Conservation (phyloP, 1,140 invertebrate genomes). For the Diabrotica undecimpunctata region DNA sequence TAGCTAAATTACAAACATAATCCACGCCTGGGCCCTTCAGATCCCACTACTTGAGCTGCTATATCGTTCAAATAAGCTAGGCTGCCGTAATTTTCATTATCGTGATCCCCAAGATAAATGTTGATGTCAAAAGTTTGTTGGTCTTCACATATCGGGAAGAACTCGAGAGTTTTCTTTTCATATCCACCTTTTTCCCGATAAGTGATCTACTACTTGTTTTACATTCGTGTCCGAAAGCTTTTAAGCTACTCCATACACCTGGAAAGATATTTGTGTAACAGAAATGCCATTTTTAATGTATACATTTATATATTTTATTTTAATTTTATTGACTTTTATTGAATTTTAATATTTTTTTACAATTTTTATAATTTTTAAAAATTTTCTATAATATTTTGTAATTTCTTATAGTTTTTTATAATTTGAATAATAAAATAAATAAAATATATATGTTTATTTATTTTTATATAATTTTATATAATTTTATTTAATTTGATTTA, state of each 20-base stretch:
- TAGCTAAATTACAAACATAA: constrained; percentile 81
- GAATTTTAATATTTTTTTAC: too few species aligned
- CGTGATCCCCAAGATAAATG: constrained; percentile 78
- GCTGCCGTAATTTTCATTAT: constrained; percentile 77
- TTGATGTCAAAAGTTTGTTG: constrained; percentile 63
- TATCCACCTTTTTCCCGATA: constrained; percentile 92
- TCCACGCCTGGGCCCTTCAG: constrained; percentile 81
- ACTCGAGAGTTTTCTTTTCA: constrained; percentile 61
- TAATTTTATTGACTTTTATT: too few species aligned
- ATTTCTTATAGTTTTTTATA: too few species aligned
- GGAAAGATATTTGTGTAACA: too few species aligned
- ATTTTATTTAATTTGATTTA: too few species aligned
- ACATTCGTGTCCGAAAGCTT: constrained; percentile 70
- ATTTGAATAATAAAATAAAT: too few species aligned
- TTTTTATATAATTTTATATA: too few species aligned
- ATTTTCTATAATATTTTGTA: too few species aligned
- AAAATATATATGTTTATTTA: too few species aligned
- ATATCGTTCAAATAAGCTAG: constrained; percentile 70
- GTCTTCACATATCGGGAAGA: constrained; percentile 59
- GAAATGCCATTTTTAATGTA: too few species aligned
- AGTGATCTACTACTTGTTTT: constrained; percentile 68
- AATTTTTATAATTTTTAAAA: too few species aligned
- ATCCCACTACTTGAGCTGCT: constrained; percentile 70
- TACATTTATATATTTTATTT: too few species aligned
- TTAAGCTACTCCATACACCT: constrained; percentile 89